These are phyloP conservation scores for Batillaria attramentaria DNA, from an alignment of 1,140 invertebrate species.

Conservation along the genomic window DNA sequence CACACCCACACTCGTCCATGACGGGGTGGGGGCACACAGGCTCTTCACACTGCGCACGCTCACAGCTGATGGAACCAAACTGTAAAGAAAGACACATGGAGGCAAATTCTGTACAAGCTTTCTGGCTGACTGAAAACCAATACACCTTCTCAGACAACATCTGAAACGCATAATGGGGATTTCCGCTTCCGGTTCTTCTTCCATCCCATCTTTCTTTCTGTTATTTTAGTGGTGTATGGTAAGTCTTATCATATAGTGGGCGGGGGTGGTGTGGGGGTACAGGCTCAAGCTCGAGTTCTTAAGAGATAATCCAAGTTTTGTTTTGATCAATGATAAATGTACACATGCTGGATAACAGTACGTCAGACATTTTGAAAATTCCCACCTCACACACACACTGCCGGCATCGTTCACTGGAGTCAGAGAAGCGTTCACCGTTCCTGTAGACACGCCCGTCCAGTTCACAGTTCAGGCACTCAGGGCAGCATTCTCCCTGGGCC, in stretches of 20 bases:
- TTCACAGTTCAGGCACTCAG: slow-evolving; percentile 46
- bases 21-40: slow-evolving; percentile 42
- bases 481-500: slow-evolving; percentile 49
- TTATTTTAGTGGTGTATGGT: too few species aligned
- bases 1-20: slow-evolving; percentile 54
- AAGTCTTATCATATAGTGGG: too few species aligned
- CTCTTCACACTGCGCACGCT: slow-evolving; percentile 33
- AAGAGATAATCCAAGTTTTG: too few species aligned
- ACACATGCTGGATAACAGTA: too few species aligned
- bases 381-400: slow-evolving; percentile 51
- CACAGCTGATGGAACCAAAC: slow-evolving; percentile 41
- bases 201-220: too few species aligned
- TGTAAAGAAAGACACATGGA: slow-evolving; percentile 29
- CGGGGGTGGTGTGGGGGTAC: too few species aligned
- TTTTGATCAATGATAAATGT: too few species aligned
- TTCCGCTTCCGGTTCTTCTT: too few species aligned
- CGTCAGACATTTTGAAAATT: too few species aligned
- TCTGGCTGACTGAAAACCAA: background rate
- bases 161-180: too few species aligned
- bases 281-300: too few species aligned
- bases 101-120: background rate
- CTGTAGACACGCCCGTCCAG: slow-evolving; percentile 36
- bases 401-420: slow-evolving; percentile 44
- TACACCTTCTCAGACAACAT: too few species aligned
- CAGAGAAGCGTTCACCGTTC: slow-evolving; percentile 47